These are phyloP conservation scores for Dasyurus viverrinus DNA, from an alignment of 2,113 vertebrate genomes.

Conservation along the genomic window DNA sequence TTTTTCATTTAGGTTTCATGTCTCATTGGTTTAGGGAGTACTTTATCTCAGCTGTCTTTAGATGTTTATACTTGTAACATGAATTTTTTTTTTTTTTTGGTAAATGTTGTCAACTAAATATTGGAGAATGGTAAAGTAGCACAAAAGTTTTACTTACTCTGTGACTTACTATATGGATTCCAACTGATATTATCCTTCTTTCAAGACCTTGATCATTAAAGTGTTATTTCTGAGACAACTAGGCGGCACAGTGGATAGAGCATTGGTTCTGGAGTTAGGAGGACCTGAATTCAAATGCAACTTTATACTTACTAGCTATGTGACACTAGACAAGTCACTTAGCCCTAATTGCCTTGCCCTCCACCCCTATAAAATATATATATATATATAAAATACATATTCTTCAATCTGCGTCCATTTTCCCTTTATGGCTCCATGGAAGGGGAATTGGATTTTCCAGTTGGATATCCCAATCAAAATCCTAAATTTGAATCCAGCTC, in stretches of 20 bases:
- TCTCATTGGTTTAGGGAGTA: neutral
- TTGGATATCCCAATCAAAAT: too few species aligned
- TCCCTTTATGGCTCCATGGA: too few species aligned
- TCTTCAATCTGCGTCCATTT: too few species aligned
- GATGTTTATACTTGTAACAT: slow-evolving; percentile 9
- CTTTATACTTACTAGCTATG: neutral
- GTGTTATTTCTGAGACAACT: neutral
- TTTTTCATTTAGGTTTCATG: slow-evolving; percentile 35
- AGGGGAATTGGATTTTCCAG: too few species aligned
- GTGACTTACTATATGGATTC: neutral
- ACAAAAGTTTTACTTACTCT: neutral
- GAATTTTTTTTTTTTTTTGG: neutral
- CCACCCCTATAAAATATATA: too few species aligned
- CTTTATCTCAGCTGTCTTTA: slow-evolving; percentile 14
- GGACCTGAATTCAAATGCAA: neutral
- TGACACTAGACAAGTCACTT: neutral
- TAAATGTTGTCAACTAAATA: slow-evolving; percentile 18
- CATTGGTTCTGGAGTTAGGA: neutral
- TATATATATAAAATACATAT: too few species aligned
- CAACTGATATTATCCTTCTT: neutral
- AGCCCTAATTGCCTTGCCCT: too few species aligned
- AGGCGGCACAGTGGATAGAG: neutral
- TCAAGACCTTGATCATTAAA: neutral
- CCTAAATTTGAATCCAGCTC: too few species aligned
- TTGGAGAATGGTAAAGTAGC: neutral